Evolutionary conservation across 2,888 invertebrate species (phyloP).

Genomic region (Eremobia ochroleuca): DNA sequence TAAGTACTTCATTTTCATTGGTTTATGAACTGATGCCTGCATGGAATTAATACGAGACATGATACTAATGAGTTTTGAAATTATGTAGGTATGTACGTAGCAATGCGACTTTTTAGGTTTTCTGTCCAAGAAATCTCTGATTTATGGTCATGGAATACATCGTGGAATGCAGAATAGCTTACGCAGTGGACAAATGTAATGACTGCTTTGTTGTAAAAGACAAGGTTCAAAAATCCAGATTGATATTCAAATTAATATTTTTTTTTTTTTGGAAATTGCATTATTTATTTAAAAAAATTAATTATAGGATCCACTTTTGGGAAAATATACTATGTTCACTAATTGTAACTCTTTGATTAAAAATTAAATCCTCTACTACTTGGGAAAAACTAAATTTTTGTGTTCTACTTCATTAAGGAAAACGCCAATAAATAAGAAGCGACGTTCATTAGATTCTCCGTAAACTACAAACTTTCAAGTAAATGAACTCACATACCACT

Average conservation of each 20-base stretch:
- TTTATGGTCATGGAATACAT: neutral
- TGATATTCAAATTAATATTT: too few species aligned
- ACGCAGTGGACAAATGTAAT: neutral
- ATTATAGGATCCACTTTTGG: neutral
- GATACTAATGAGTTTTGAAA: neutral
- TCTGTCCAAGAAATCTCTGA: neutral
- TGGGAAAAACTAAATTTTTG: neutral
- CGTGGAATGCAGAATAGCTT: neutral
- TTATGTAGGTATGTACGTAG: neutral
- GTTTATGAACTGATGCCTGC: neutral
- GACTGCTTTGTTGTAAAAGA: neutral
- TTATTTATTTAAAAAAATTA: too few species aligned
- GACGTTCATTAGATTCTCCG: slow-evolving; percentile 16
- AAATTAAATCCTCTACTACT: neutral
- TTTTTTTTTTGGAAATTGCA: too few species aligned
- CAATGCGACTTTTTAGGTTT: neutral
- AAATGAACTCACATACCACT: slow-evolving; percentile 39
- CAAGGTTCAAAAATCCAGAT: neutral
- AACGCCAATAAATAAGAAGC: neutral
- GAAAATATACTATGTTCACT: neutral
- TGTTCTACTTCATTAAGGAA: neutral
- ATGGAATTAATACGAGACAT: neutral
- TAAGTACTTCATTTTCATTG: neutral
- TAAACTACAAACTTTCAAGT: slow-evolving; percentile 15
- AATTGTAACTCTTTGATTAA: neutral